Base-by-base conservation (phyloP, 1,140 invertebrate species). In the Cotesia chilonis region DNA sequence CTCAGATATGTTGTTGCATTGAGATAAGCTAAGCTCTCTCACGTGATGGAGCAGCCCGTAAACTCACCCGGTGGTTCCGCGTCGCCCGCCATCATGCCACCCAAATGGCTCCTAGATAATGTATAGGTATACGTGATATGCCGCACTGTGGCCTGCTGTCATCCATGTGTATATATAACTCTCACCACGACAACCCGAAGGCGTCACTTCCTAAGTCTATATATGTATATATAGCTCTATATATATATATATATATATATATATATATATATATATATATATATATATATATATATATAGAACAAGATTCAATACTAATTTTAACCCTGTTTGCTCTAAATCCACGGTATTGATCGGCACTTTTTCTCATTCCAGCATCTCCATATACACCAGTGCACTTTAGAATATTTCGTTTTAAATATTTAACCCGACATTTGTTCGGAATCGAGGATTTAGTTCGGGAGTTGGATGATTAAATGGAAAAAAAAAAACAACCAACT, bases 21-120 rank as follows among this genome's bases (percentile, higher is more conserved):
- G 78, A 84, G 84, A 85, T 87, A 87, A 87, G 84, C 83, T 83
- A 83, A 85, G 81, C 83, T 84, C 65, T 66, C 79, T 80, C 78
- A 72, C 79, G 78, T 80, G 84, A 85, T 83, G 81, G 79, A 85
- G 80, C 83, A 78, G 80, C 79, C 82, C 80, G 83, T 85, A 84
- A 85, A 85, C 79, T 84, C 78, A 70, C 77, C 54, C 71, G 77
- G 76, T 74, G 73, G 36, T 35, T 38, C 35, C 35, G n/a, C 65
- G 12, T 36, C 54, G 28, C 63, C 67, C 41, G 52, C 60, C 82
- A 83, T 81, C 79, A 82, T 81, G 79, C 75, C 76, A 79, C 78
- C 77, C 67, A 83, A 86, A 85, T 84, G 82, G 80, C 80, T 82
- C 77, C 77, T 82, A 74, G 80, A 82, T 86, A 83, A 85, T 82